phyloP scores from a whole-genome alignment of 2,113 vertebrate genomes.

The Glaucidium brasilianum region DNA sequence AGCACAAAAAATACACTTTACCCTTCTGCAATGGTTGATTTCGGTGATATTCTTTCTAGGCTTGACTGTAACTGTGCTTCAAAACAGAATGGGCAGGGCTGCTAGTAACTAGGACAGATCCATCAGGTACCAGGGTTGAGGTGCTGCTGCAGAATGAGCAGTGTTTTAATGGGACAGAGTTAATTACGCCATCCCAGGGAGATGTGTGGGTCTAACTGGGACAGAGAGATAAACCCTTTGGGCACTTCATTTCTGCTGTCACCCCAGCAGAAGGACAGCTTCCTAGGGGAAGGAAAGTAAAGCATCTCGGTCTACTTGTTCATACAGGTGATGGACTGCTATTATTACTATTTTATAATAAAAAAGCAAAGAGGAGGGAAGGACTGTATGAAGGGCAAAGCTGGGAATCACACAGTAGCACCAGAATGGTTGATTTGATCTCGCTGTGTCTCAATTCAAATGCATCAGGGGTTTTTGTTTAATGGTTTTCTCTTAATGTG shows the following conservation, averaged over 20 bases:
- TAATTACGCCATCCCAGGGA: not conserved
- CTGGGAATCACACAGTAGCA: not conserved
- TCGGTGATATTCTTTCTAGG: not conserved
- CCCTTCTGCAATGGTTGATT: not conserved
- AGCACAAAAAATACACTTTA: not conserved
- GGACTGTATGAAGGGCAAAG: not conserved
- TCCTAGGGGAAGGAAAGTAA: not conserved
- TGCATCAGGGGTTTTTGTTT: not conserved
- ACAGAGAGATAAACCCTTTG: not conserved
- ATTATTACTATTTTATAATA: not conserved
- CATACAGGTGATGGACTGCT: not conserved
- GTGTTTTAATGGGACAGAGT: constrained; percentile 1
- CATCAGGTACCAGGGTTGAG: not conserved
- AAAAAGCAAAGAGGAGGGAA: not conserved
- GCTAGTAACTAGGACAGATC: not conserved
- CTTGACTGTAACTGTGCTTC: not conserved
- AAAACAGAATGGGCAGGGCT: not conserved
- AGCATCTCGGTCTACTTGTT: not conserved
- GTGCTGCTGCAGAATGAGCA: not conserved
- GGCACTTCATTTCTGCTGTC: constrained; percentile 9
- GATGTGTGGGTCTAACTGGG: not conserved
- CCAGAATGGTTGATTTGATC: not conserved
- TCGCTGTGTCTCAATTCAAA: not conserved
- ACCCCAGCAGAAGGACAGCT: not conserved
- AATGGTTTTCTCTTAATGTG: not conserved